Base-by-base conservation (phyloP, 2,113 vertebrate genomes). In the Leptobrachium leishanense region DNA sequence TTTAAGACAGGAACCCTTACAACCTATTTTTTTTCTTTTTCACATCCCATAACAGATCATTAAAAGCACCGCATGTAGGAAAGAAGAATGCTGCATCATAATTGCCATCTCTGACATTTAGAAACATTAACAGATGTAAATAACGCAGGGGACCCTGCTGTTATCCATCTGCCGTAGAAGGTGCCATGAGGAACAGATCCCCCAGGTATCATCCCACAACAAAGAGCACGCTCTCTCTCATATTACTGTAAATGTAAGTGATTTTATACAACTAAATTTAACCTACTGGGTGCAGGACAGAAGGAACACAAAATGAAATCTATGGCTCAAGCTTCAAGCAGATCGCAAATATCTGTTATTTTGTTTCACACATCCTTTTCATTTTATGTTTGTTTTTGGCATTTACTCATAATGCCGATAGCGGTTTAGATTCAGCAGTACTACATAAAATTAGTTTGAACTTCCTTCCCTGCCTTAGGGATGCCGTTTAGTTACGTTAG, bases 41-140 rank as follows among this genome's bases (percentile, higher is more conserved):
- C 20, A 31, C 20, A 31, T 31, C 20, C 20, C 20, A 50, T 5
- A 50, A 50, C 46, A 50, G 46, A 50, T 59, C 55, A 59, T 59
- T 59, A 59, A 11, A 59, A 15, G 11, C 55, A 13, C 13, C 13
- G 13, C 55, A 57, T 57, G 9, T 12, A 59, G 13, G 13, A 59
- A 59, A 12, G 55, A 12, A 59, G 55, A 59, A 59, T 59, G 1
- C 55, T 59, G 62, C 66, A 41, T 42, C 39, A 68, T 68, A 7
- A 68, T 72, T 72, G 50, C 20, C 50, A 54, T 72, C 53, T 12
- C 46, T 72, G 69, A 72, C 69, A 72, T 72, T 72, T 72, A 12
- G 6, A 54, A 55, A 39, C 20, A 54, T 54, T 54, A 72, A 50
- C 69, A 54, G 50, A 53, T 71, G 69, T 54, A 71, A 71, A 71